A percentile compares a stretch with the other conserved stretches of the same genome.
These are phyloP conservation scores for Lasioglossum malachurum DNA, from an alignment of 2,888 invertebrate species.

Conservation along the genomic window DNA sequence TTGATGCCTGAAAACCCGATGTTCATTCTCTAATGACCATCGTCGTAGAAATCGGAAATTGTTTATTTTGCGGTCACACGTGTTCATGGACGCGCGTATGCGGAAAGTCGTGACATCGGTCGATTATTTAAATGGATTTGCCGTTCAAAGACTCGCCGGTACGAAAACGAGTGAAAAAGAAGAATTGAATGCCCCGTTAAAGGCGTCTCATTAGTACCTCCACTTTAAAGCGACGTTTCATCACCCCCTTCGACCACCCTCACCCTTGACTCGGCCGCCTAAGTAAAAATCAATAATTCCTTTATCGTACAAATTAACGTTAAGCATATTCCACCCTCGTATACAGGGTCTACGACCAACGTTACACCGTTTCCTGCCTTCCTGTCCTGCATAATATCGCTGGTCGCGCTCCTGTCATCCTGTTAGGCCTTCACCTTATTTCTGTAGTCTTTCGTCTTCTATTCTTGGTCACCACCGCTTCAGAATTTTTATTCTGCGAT, in stretches of 20 bases:
- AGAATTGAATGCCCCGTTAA: constrained; percentile 69
- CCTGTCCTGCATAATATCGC: constrained; percentile 77
- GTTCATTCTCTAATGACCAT: not conserved
- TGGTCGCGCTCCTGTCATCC: constrained; percentile 55
- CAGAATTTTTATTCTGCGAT: constrained; percentile 10
- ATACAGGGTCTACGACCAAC: constrained; percentile 70
- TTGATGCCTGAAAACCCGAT: not conserved
- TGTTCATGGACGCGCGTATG: not conserved
- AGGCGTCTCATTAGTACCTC: constrained; percentile 79
- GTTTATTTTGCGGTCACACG: not conserved
- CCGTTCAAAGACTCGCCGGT: constrained; percentile 27
- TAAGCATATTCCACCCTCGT: constrained; percentile 83
- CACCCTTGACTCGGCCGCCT: constrained; percentile 78
- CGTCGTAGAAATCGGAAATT: not conserved
- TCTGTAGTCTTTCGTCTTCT: constrained; percentile 10
- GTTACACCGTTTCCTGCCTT: constrained; percentile 73
- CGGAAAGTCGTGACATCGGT: not conserved
- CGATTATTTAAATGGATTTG: constrained; percentile 7
- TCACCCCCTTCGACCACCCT: constrained; percentile 70
- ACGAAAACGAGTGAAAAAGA: constrained; percentile 46
- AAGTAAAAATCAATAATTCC: constrained; percentile 84
- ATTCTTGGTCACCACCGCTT: constrained; percentile 6
- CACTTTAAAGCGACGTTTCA: constrained; percentile 74
- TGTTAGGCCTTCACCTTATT: constrained; percentile 51
- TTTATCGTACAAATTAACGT: constrained; percentile 84